A percentile compares a stretch with the other conserved stretches of the same genome.
Evolutionary conservation across 2,113 vertebrate genomes (phyloP).

Genomic region (Pampusana beccarii): DNA sequence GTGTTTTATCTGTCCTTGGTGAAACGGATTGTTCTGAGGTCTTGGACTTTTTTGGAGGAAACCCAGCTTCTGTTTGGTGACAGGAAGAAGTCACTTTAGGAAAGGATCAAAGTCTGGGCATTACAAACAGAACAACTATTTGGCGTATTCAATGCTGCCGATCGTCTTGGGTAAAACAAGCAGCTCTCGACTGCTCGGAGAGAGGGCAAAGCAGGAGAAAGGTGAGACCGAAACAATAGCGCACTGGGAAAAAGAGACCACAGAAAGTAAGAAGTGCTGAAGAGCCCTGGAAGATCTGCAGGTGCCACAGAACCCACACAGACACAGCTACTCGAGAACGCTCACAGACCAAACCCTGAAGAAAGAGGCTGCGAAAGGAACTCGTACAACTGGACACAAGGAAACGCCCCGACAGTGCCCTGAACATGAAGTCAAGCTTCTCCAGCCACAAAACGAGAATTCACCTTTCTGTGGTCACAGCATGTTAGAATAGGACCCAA

Average conservation of each 20-base stretch:
- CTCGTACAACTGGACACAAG: background rate
- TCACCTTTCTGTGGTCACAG: background rate
- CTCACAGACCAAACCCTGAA: background rate
- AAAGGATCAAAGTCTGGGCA: background rate
- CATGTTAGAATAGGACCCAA: rapidly evolving
- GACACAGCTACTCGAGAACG: background rate
- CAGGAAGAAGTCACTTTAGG: background rate
- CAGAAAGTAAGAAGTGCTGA: background rate
- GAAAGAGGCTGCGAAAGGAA: background rate
- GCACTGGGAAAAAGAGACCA: background rate
- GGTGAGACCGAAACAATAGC: background rate
- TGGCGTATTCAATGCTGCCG: background rate
- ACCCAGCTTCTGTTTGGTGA: too few relatives aligned
- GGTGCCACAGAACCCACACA: background rate
- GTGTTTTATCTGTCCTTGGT: background rate
- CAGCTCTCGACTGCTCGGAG: background rate
- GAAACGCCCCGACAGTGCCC: background rate
- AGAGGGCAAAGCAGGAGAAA: background rate
- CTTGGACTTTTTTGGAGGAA: background rate
- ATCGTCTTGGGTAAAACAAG: background rate
- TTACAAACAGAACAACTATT: background rate
- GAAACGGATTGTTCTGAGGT: background rate
- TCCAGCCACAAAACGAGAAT: background rate
- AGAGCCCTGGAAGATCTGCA: background rate
- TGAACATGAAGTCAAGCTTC: background rate